phyloP scores from a whole-genome alignment of 2,113 vertebrate genomes.

The Anseranas semipalmata region DNA sequence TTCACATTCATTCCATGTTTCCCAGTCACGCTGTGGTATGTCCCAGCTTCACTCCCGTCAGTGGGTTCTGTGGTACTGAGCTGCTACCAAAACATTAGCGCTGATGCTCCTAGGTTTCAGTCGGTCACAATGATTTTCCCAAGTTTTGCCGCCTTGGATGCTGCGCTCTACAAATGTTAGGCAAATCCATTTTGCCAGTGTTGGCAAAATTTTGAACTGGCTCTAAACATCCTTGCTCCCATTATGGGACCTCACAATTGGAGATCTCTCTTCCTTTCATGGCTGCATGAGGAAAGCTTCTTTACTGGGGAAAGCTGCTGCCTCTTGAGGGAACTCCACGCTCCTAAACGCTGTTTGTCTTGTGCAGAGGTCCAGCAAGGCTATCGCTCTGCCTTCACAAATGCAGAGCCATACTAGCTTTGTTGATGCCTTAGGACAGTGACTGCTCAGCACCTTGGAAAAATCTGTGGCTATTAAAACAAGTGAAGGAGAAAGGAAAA shows the following conservation, averaged over 20 bases:
- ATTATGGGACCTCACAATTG: neutral
- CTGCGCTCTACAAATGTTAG: neutral
- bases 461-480: conserved; percentile 9
- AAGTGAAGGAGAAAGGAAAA: conserved; percentile 23
- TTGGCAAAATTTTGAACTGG: neutral
- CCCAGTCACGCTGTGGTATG: neutral
- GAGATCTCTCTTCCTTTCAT: neutral
- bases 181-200: neutral
- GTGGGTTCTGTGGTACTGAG: neutral
- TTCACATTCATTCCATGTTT: neutral
- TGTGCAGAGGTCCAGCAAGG: neutral
- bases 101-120: neutral
- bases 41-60: neutral
- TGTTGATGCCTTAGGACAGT: conserved; percentile 19
- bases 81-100: neutral
- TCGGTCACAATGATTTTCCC: neutral
- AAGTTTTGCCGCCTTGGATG: neutral
- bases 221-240: neutral
- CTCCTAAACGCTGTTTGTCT: neutral
- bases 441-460: conserved; percentile 24
- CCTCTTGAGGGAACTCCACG: neutral
- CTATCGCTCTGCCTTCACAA: neutral
- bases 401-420: neutral
- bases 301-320: neutral
- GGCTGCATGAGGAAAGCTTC: neutral